A percentile compares a stretch with the other conserved stretches of the same genome.
Conservation (phyloP, 2,797 vertebrate species). For the Melanotaenia trifasciata region DNA sequence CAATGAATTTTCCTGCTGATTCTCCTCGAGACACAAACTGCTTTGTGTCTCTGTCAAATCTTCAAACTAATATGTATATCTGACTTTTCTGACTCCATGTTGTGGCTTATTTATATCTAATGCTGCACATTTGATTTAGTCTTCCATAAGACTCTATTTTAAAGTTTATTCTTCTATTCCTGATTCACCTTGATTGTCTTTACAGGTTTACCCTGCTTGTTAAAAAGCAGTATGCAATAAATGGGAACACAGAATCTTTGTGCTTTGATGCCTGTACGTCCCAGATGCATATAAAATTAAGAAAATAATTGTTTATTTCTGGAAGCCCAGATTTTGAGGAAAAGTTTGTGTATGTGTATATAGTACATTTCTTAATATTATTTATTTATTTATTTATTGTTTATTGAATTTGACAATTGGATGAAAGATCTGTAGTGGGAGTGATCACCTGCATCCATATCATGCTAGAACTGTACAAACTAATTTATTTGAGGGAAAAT, state of each 20-base stretch:
- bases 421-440: too few relatives aligned
- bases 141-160: constrained; percentile 1
- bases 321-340: too few relatives aligned
- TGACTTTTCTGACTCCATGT: constrained; percentile 5
- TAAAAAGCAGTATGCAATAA: background rate
- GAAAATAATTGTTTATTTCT: too few relatives aligned
- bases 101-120: constrained; percentile 21
- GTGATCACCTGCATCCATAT: too few relatives aligned
- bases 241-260: background rate
- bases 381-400: too few relatives aligned
- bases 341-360: too few relatives aligned
- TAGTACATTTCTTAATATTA: too few relatives aligned
- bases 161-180: background rate
- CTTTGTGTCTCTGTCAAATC: constrained; percentile 29
- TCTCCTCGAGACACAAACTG: constrained; percentile 24
- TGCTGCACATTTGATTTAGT: constrained; percentile 15
- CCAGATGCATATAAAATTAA: too few relatives aligned
- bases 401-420: too few relatives aligned
- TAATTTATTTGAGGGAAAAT: too few relatives aligned
- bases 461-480: too few relatives aligned
- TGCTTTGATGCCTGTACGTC: background rate
- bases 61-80: constrained; percentile 29
- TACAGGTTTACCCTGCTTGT: background rate
- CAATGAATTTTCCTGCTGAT: constrained; percentile 3
- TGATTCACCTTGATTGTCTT: constrained; percentile 3